A percentile compares a stretch with the other conserved stretches of the same genome.
phyloP scores from a whole-genome alignment of 2,888 invertebrate species.

The Campaea margaritaria region DNA sequence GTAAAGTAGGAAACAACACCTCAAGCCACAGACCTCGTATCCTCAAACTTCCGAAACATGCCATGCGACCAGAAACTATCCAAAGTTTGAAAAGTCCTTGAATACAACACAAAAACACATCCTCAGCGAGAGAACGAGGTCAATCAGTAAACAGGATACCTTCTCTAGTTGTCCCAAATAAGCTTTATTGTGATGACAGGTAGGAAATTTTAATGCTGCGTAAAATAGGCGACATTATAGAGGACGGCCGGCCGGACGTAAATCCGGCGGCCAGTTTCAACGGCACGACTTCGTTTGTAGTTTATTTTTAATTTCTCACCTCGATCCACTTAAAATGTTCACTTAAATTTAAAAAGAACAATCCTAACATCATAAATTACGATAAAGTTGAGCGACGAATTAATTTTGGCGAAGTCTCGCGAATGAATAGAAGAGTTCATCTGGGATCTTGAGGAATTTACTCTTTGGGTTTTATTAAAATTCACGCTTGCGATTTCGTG shows the following conservation, averaged over 20 bases:
- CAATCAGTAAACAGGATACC: constrained; percentile 11
- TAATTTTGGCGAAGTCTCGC: constrained; percentile 38
- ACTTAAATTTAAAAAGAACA: constrained; percentile 12
- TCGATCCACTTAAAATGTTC: constrained; percentile 33
- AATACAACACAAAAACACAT: neutral
- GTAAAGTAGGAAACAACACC: too few relatives aligned
- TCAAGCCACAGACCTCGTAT: too few relatives aligned
- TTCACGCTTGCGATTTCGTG: constrained; percentile 35
- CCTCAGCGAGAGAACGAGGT: constrained; percentile 7
- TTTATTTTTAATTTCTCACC: constrained; percentile 45
- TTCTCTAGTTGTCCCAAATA: constrained; percentile 1
- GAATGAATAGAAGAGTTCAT: constrained; percentile 46
- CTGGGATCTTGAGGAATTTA: constrained; percentile 37
- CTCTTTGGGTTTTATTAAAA: constrained; percentile 45
- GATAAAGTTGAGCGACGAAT: constrained; percentile 11
- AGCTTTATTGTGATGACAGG: constrained; percentile 16
- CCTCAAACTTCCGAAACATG: too few relatives aligned
- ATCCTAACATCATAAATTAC: constrained; percentile 4
- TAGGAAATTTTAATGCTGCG: constrained; percentile 24
- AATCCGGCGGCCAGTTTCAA: constrained; percentile 55
- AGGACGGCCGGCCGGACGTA: constrained; percentile 33
- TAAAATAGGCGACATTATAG: constrained; percentile 23
- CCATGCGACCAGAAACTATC: too few relatives aligned
- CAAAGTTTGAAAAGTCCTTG: too few relatives aligned
- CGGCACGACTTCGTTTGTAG: constrained; percentile 55